Percentiles rank a stretch among this genome's conserved stretches.
These are phyloP conservation scores for Hylomyscus alleni DNA, from an alignment of 2,797 vertebrate genomes.

Conservation along the genomic window DNA sequence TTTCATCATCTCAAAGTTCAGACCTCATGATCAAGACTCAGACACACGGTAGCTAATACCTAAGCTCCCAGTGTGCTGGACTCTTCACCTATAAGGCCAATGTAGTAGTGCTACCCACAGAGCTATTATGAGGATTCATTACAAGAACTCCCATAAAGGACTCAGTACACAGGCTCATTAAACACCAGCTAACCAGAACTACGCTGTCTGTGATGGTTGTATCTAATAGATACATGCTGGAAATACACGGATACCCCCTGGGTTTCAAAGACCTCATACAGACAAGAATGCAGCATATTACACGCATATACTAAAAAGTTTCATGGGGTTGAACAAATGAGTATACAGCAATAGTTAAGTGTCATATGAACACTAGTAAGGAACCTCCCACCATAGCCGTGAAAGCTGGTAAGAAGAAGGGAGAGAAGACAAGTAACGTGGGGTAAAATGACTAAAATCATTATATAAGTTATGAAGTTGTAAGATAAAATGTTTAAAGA, in stretches of 20 bases:
- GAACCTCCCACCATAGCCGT: neutral
- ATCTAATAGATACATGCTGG: neutral
- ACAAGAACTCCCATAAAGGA: neutral
- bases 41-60: neutral
- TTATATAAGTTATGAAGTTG: neutral
- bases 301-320: neutral
- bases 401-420: neutral
- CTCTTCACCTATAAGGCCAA: neutral
- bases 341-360: neutral
- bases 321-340: neutral
- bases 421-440: neutral
- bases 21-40: neutral
- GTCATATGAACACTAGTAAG: neutral
- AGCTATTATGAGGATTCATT: neutral
- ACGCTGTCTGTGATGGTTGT: neutral
- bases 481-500: neutral
- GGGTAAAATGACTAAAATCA: neutral
- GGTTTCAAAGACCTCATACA: neutral
- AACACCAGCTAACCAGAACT: neutral
- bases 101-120: neutral
- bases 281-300: constrained; percentile 1
- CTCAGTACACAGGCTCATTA: too few species aligned
- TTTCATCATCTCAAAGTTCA: neutral
- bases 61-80: neutral
- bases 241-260: neutral